These are phyloP conservation scores for Neopipo cinnamomea DNA, from an alignment of 2,113 vertebrate genomes.

Conservation along the genomic window DNA sequence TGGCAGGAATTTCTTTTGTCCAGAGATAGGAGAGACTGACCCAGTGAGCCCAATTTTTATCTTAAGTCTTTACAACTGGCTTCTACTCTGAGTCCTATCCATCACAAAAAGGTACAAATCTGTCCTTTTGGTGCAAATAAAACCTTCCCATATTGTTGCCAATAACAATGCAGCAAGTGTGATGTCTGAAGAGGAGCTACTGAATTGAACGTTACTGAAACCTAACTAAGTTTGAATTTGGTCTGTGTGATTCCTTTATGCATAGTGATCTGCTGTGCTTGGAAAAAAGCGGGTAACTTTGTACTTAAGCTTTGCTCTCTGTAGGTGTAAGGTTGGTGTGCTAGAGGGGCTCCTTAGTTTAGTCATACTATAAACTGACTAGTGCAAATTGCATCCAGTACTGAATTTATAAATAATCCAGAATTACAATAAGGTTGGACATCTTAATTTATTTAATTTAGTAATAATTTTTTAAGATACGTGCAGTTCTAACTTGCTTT, in stretches of 20 bases:
- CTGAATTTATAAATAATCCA: not conserved
- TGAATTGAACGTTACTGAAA: not conserved
- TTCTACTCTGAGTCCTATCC: not conserved
- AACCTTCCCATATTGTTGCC: not conserved
- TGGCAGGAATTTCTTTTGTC: not conserved
- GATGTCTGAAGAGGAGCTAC: not conserved
- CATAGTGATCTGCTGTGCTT: not conserved
- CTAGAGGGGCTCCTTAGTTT: not conserved
- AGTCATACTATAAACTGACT: not conserved
- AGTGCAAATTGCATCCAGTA: not conserved
- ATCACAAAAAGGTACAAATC: not conserved
- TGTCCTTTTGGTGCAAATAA: not conserved
- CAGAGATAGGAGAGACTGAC: not conserved
- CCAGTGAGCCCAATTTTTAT: not conserved
- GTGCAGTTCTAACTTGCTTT: not conserved
- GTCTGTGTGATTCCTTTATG: not conserved
- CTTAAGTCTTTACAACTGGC: not conserved
- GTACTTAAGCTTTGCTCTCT: not conserved
- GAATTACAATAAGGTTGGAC: not conserved
- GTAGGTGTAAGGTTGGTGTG: not conserved
- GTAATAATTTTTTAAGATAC: not conserved
- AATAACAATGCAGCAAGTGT: not conserved
- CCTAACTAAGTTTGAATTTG: not conserved
- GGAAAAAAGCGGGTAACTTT: not conserved
- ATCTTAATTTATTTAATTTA: not conserved